phyloP scores from a whole-genome alignment of 2,888 invertebrate genomes.

The Entomobrya proxima region DNA sequence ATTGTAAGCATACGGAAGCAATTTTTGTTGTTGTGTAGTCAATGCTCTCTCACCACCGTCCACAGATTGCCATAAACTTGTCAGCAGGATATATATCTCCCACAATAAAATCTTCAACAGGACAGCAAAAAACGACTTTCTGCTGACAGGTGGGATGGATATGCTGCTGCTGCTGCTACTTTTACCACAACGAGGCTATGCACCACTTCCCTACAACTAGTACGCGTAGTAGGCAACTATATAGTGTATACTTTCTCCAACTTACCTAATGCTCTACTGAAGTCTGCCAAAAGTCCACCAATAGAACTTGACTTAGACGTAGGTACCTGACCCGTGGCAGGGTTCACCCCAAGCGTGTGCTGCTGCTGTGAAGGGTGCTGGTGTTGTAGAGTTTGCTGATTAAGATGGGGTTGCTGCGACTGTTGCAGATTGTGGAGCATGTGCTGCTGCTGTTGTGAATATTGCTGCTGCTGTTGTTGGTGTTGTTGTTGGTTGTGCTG shows the following conservation, averaged over 20 bases:
- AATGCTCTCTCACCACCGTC: too few species aligned
- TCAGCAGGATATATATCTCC: too few species aligned
- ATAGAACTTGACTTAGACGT: conserved; percentile 76
- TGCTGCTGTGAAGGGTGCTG: conserved; percentile 57
- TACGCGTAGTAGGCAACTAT: background rate
- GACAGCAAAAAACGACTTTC: too few species aligned
- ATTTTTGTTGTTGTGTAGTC: too few species aligned
- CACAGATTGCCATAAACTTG: too few species aligned
- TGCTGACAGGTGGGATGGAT: too few species aligned
- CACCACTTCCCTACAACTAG: too few species aligned
- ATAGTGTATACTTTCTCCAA: background rate
- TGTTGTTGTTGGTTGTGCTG: conserved; percentile 41
- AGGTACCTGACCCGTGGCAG: conserved; percentile 63
- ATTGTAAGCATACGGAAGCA: too few species aligned
- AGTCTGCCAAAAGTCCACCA: conserved; percentile 79
- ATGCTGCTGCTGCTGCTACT: too few species aligned
- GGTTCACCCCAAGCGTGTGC: conserved; percentile 65
- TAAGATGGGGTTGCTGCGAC: conserved; percentile 45
- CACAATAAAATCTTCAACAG: too few species aligned
- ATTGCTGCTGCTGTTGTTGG: conserved; percentile 65
- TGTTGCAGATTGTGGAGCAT: conserved; percentile 46
- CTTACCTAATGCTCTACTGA: conserved; percentile 78
- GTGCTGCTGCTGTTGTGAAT: conserved; percentile 36
- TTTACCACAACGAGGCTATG: too few species aligned
- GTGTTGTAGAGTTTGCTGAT: conserved; percentile 58